phyloP scores from a whole-genome alignment of 2,888 invertebrate species.

The Phyllotreta striolata region DNA sequence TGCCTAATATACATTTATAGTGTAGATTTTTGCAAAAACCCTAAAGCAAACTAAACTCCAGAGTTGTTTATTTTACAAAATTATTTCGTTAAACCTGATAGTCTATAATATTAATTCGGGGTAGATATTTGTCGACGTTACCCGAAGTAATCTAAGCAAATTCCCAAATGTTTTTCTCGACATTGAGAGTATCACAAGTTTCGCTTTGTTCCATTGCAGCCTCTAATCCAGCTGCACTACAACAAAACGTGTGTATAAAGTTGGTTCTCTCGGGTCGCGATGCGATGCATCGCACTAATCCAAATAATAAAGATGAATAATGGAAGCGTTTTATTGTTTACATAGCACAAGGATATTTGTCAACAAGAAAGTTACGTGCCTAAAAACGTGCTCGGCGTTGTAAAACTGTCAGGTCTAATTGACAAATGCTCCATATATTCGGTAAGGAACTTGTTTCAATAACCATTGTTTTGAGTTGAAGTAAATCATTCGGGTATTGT shows the following conservation, averaged over 20 bases:
- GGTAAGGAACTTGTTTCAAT: slow-evolving; percentile 21
- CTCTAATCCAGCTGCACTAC: slow-evolving; percentile 18
- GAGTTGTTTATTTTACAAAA: too few species aligned
- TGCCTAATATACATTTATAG: too few species aligned
- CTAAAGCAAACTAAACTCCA: too few species aligned
- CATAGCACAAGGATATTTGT: slow-evolving; percentile 27
- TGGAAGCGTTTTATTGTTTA: slow-evolving; percentile 29
- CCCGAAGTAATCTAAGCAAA: slow-evolving; percentile 3
- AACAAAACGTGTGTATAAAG: slow-evolving; percentile 18
- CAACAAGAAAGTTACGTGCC: slow-evolving; percentile 26
- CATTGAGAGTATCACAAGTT: slow-evolving; percentile 8
- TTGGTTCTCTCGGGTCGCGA: slow-evolving; percentile 10
- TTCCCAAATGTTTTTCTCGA: slow-evolving; percentile 16
- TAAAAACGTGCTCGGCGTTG: slow-evolving; percentile 25
- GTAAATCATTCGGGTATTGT: slow-evolving; percentile 15
- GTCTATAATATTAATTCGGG: too few species aligned
- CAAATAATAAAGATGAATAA: slow-evolving; percentile 32
- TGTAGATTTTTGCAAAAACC: too few species aligned
- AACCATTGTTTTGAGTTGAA: slow-evolving; percentile 16
- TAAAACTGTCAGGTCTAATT: slow-evolving; percentile 29
- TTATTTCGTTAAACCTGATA: too few species aligned
- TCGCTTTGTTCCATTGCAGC: slow-evolving; percentile 15
- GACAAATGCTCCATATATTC: slow-evolving; percentile 23
- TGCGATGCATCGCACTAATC: slow-evolving; percentile 22
- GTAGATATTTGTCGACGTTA: neutral